Conservation (phyloP, 2,113 vertebrate species). For the Podarcis raffonei region DNA sequence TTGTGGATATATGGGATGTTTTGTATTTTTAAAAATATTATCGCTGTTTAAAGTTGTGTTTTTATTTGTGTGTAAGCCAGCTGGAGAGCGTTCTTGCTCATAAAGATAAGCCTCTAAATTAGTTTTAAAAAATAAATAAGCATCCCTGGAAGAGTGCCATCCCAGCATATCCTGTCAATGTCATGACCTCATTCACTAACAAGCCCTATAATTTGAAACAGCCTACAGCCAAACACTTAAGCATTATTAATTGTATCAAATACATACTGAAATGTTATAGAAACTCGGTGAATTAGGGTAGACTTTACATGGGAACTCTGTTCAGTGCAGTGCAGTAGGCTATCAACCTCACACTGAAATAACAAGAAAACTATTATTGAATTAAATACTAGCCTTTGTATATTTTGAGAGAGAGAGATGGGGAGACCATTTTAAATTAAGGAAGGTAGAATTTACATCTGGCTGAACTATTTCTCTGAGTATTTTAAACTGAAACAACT, state of each 20-base stretch:
- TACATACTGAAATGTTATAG: neutral
- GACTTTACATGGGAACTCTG: too few relatives aligned
- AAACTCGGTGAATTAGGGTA: neutral
- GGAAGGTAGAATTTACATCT: neutral
- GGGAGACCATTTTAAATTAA: neutral
- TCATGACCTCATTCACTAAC: neutral
- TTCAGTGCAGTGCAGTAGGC: neutral
- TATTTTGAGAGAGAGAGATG: neutral
- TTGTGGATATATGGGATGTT: too few relatives aligned
- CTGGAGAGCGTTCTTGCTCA: too few relatives aligned
- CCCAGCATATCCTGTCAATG: neutral
- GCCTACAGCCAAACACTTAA: neutral
- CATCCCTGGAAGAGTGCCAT: neutral
- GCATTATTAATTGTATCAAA: neutral
- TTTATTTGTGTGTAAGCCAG: too few relatives aligned
- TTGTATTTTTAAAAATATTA: too few relatives aligned
- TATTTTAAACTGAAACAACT: neutral
- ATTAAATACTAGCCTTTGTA: neutral
- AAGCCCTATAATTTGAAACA: neutral
- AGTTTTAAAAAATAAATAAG: neutral
- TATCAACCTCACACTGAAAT: neutral
- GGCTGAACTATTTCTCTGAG: neutral
- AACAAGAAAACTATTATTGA: neutral
- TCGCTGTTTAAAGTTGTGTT: too few relatives aligned
- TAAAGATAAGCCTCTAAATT: too few relatives aligned